A percentile compares a stretch with the other conserved stretches of the same genome.
Conservation (phyloP, 2,888 invertebrate genomes). For the Caenorhabditis wallacei region DNA sequence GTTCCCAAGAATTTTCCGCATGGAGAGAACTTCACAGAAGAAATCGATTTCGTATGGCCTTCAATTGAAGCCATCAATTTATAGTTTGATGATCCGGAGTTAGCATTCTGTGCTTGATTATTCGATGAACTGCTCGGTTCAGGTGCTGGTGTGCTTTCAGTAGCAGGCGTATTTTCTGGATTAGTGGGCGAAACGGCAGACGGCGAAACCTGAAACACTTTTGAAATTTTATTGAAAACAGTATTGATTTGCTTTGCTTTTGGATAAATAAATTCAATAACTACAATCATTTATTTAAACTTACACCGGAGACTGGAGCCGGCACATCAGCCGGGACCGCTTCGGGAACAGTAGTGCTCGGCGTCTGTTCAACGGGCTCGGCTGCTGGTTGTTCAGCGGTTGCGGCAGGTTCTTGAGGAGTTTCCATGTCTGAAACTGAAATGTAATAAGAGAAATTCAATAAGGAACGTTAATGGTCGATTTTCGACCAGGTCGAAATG, state of each 20-base stretch:
- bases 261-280: no score
- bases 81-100: conserved; percentile 63
- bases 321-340: not conserved
- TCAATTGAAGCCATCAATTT: conserved; percentile 46
- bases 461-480: no score
- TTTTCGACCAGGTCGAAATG: no score
- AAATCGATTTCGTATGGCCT: conserved; percentile 98
- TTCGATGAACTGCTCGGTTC: conserved; percentile 24
- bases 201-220: conserved; percentile 13
- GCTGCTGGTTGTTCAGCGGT: not conserved
- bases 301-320: conserved; percentile 2
- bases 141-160: conserved; percentile 1
- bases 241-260: not conserved
- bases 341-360: not conserved
- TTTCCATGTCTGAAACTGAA: conserved; percentile 23
- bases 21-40: conserved; percentile 86
- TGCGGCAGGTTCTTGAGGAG: not conserved
- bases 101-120: not conserved
- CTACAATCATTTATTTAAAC: not conserved
- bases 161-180: conserved; percentile 1
- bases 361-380: not conserved
- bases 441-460: no score
- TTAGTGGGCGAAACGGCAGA: conserved; percentile 1
- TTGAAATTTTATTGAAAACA: not conserved
- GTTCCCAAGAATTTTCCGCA: conserved; percentile 81